Conservation (phyloP, 1,140 invertebrate species). For the Nasonia vitripennis region DNA sequence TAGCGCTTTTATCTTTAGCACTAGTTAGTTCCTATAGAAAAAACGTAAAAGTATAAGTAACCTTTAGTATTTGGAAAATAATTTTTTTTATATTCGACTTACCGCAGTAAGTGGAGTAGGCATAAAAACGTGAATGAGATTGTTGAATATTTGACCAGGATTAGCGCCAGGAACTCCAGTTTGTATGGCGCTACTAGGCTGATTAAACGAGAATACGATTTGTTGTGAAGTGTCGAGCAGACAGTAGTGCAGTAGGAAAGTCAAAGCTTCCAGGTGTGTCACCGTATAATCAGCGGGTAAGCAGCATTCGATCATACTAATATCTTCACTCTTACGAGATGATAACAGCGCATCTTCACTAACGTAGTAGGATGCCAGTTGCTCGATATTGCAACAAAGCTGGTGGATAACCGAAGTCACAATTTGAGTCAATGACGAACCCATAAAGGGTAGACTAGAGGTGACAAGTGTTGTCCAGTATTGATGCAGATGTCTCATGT, state of each 20-base stretch:
- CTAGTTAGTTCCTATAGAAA: conserved; percentile 59
- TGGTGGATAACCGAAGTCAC: conserved; percentile 88
- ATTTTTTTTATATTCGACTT: conserved; percentile 48
- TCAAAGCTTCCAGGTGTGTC: conserved; percentile 87
- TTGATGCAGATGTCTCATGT: conserved; percentile 83
- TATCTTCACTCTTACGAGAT: conserved; percentile 64
- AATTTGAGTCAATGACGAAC: conserved; percentile 84
- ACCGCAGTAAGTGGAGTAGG: conserved; percentile 75
- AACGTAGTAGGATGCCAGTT: conserved; percentile 75
- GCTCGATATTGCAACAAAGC: conserved; percentile 89
- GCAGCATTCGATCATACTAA: conserved; percentile 70
- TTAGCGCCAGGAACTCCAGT: conserved; percentile 76
- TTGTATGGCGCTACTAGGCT: conserved; percentile 74
- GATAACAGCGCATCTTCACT: conserved; percentile 58
- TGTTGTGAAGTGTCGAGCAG: conserved; percentile 84
- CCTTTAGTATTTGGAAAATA: neutral
- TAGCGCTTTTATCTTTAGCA: conserved; percentile 64
- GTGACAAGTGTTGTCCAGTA: conserved; percentile 89
- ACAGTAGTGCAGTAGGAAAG: conserved; percentile 90
- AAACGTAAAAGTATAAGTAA: neutral
- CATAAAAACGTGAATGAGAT: conserved; percentile 87
- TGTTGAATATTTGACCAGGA: conserved; percentile 86
- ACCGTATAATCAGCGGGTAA: conserved; percentile 87
- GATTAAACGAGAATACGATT: conserved; percentile 79
- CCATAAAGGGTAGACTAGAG: conserved; percentile 85